Conservation (phyloP, 2,888 invertebrate species). For the Lochmaea crataegi region DNA sequence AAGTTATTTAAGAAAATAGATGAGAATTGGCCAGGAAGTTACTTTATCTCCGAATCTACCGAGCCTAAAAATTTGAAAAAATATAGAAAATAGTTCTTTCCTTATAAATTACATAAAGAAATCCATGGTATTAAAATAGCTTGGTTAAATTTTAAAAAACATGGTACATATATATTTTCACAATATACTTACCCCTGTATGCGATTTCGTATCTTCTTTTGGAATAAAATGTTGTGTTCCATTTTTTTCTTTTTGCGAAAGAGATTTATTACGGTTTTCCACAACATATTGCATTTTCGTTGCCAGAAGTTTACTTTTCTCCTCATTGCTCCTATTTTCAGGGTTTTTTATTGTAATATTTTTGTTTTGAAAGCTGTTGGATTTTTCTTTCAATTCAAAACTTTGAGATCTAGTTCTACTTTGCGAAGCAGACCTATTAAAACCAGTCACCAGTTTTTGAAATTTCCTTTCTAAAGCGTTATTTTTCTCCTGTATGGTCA, state of each 20-base stretch:
- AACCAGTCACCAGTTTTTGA: background rate
- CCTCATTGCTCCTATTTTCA: constrained; percentile 31
- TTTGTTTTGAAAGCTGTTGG: background rate
- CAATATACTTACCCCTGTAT: too few species aligned
- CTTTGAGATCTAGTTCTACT: background rate
- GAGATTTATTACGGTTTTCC: constrained; percentile 31
- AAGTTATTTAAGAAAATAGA: too few species aligned
- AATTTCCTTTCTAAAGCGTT: background rate
- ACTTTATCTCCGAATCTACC: too few species aligned
- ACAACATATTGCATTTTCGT: constrained; percentile 37
- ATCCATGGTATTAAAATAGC: too few species aligned
- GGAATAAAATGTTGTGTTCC: background rate
- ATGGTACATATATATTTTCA: too few species aligned
- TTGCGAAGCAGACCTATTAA: background rate
- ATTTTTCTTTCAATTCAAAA: background rate
- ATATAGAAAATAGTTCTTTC: too few species aligned
- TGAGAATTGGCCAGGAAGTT: too few species aligned
- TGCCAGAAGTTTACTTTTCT: constrained; percentile 32
- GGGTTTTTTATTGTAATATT: background rate
- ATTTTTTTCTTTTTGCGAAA: constrained; percentile 20
- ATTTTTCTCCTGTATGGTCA: background rate
- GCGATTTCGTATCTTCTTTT: constrained; percentile 1
- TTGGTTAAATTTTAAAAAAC: too few species aligned
- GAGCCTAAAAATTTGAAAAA: too few species aligned
- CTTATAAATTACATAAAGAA: too few species aligned